Conservation (phyloP, 2,888 invertebrate species). For the Mayetiola destructor region DNA sequence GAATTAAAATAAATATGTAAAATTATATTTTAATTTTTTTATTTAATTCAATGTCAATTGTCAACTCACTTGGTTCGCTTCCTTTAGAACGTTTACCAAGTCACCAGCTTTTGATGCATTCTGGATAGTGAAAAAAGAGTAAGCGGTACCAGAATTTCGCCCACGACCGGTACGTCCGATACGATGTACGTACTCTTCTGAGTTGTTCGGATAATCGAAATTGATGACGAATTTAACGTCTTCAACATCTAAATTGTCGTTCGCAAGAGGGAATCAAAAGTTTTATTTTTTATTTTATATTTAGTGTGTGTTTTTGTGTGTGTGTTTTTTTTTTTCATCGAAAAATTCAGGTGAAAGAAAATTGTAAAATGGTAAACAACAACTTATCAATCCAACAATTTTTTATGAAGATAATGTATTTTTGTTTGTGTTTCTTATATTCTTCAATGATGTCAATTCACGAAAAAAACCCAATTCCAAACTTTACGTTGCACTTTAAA, state of each 20-base stretch:
- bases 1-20: not conserved
- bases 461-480: constrained; percentile 11
- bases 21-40: not conserved
- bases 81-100: constrained; percentile 77
- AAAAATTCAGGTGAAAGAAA: not conserved
- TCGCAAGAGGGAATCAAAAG: constrained; percentile 5
- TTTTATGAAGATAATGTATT: constrained; percentile 5
- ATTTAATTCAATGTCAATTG: not conserved
- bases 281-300: no score
- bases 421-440: constrained; percentile 11
- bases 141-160: constrained; percentile 85
- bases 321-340: not conserved
- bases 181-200: constrained; percentile 87
- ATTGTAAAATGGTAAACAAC: no score
- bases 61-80: constrained; percentile 66
- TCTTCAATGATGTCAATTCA: constrained; percentile 4
- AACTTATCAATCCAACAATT: not conserved
- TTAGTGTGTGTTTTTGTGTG: not conserved
- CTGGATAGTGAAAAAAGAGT: constrained; percentile 85
- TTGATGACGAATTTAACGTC: constrained; percentile 98
- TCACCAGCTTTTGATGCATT: constrained; percentile 86
- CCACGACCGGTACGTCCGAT: constrained; percentile 93
- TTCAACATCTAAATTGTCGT: constrained; percentile 67
- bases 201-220: constrained; percentile 94
- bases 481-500: constrained; percentile 10